Evolutionary conservation across 2,113 vertebrate species (phyloP), one percentile per base, ranked within the genome.

Genomic region (Theropithecus gelada): DNA sequence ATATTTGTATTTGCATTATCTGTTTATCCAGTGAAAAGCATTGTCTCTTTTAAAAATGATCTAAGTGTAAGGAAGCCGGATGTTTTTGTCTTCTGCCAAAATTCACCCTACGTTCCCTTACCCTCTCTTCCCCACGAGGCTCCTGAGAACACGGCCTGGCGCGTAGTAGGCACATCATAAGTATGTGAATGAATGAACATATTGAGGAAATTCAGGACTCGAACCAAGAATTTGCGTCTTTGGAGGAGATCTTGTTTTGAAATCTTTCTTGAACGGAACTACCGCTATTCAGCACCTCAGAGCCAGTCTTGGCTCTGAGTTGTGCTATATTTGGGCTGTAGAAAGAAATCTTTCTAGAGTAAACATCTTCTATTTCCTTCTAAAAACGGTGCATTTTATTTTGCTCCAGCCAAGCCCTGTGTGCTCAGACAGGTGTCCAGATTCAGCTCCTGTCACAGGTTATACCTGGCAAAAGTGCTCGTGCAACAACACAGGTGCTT

Each of bases 401-500:
- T 59, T 40, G 16, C 82, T 94, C 35, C 82, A 90, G 3, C 52
- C 5, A 35, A 2, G 43, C 73, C 0, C 0, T 64, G 2, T 0
- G 0, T 27, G 30, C 55, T 90, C 59, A 64, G 82, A 76, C 35
- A 88, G 97, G 92, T 91, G 72, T 79, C n/a, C 92, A 38, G 43
- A 50, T 70, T 55, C 78, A 23, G 12, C 45, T 61, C 1, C 72
- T 61, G 1, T 8, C 5, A 3, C 32, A 25, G 50, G 48, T 97
- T 98, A 25, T 97, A 95, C 93, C 98, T 98, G 98, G 97, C 96
- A 79, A 12, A 8, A 68, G 50, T 0, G 0, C 82, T 83, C 97
- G 70, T 73, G 50, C 79, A 83, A 96, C 94, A 97, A 91, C 97
- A 94, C 84, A 95, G 97, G 96, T 97, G 96, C 27, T 72, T 64